These are phyloP conservation scores for Periparus ater DNA, from an alignment of 2,797 vertebrate species.

Conservation along the genomic window DNA sequence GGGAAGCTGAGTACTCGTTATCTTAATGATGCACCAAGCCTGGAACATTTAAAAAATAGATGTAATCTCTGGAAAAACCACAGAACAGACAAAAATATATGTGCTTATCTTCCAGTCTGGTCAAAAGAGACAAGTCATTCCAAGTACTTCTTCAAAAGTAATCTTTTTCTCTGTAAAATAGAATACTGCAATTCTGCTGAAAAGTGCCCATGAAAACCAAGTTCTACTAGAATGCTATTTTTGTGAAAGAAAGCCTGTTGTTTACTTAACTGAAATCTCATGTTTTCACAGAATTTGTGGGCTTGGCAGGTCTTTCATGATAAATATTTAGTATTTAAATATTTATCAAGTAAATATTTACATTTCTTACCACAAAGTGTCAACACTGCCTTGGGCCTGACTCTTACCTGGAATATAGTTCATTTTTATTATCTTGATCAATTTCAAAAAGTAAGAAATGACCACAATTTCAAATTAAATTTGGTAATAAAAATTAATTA, in stretches of 20 bases:
- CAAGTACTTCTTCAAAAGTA: not conserved
- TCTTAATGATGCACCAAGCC: not conserved
- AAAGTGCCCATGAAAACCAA: not conserved
- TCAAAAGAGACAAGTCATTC: not conserved
- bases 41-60: not conserved
- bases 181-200: not conserved
- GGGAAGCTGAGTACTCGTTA: not conserved
- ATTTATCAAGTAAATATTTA: slow-evolving; percentile 31
- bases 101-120: not conserved
- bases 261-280: not conserved
- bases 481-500: not conserved
- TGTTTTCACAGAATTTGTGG: slow-evolving; percentile 8
- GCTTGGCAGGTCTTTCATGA: not conserved
- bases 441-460: not conserved
- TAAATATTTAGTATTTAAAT: slow-evolving; percentile 42
- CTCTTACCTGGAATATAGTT: not conserved
- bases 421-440: not conserved
- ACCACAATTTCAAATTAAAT: not conserved
- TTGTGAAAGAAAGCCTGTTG: not conserved
- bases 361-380: slow-evolving; percentile 3
- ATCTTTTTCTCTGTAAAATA: not conserved
- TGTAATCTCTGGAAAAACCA: not conserved
- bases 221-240: not conserved
- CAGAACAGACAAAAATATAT: not conserved
- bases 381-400: not conserved